Evolutionary conservation across 1,140 invertebrate genomes (phyloP), one percentile per base, ranked within the genome.

Genomic region (Cecropterus lyciades): DNA sequence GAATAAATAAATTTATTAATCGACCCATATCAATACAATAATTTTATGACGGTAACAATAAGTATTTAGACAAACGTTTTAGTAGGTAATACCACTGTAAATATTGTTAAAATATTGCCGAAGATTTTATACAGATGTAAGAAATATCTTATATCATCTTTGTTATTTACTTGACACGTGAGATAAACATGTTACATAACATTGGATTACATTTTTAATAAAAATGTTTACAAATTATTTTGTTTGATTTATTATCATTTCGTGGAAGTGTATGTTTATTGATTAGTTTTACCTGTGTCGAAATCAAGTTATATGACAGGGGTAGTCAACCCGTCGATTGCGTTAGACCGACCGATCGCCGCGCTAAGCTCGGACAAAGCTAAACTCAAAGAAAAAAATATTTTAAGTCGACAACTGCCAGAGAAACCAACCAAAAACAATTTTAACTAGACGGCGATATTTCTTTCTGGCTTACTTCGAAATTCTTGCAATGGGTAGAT

Each of bases 161-260:
- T 53, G 30, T 53, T 53, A 53, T 40, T 20, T 52, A 33, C 11
- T 55, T 55, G 52, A 55, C 52, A 55, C 4, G 0, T 37, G 42
- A 14, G 14, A 55, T 40, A 8, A 9, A 24, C 17, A n/a, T 24
- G 46, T 48, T 48, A 48, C 45, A 49, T 49, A 49, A 13, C 17
- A 57, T 57, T 57, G 55, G 55, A 45, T 20, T 24, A 20, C 15
- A 57, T 27, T 45, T 57, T 13, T 56, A 57, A 14, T 57, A 57
- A 57, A 57, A 45, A 33, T 33, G 37, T 24, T 57, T 14, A 57
- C 17, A 27, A 3, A 55, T 3, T 16, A 1, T 17, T n/a, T 33
- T 53, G 30, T 40, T 15, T 51, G 11, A 24, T 51, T 49, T 24
- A 20, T 51, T n/a, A n/a, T n/a, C n/a, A n/a, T n/a, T n/a, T n/a